Percentiles rank a stretch among this genome's conserved stretches.
These are phyloP conservation scores for Melanotaenia nigrans DNA, from an alignment of 2,797 vertebrate genomes.

Conservation along the genomic window DNA sequence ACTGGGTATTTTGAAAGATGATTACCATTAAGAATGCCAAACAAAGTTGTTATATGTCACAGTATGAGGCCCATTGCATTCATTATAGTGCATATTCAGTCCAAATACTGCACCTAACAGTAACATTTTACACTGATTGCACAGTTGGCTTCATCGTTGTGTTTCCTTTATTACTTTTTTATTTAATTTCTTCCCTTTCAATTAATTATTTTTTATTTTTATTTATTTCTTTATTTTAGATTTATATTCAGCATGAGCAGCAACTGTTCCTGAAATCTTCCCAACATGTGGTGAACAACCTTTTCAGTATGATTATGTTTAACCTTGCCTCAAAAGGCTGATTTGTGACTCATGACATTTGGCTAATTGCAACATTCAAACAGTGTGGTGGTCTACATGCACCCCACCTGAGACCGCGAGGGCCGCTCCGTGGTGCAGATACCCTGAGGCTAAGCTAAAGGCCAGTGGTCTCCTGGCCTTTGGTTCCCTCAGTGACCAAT, in stretches of 20 bases:
- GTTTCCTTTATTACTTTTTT: not conserved
- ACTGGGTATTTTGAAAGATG: constrained; percentile 13
- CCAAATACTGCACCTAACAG: not conserved
- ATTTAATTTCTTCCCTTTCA: too few relatives aligned
- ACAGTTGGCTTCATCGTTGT: not conserved
- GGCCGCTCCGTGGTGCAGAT: constrained; percentile 36
- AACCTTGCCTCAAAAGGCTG: constrained; percentile 46
- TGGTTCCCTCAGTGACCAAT: constrained; percentile 74
- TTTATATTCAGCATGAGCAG: constrained; percentile 2
- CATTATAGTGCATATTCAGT: constrained; percentile 9
- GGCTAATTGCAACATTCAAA: constrained; percentile 68
- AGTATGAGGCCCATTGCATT: constrained; percentile 2
- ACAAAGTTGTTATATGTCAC: constrained; percentile 20
- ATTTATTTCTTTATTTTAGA: not conserved
- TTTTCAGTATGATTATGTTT: constrained; percentile 65
- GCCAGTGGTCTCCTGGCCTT: constrained; percentile 59
- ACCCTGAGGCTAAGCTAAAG: constrained; percentile 62
- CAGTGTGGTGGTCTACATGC: constrained; percentile 46
- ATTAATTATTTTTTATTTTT: not conserved
- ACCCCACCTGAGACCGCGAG: constrained; percentile 44
- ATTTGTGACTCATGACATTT: constrained; percentile 73
- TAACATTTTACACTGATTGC: constrained; percentile 13
- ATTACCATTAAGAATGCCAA: constrained; percentile 28
- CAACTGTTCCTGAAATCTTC: constrained; percentile 33
- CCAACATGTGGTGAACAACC: constrained; percentile 57